Evolutionary conservation across 1,140 invertebrate genomes (phyloP), one percentile per base, ranked within the genome.

Genomic region (Drosophila rufa): DNA sequence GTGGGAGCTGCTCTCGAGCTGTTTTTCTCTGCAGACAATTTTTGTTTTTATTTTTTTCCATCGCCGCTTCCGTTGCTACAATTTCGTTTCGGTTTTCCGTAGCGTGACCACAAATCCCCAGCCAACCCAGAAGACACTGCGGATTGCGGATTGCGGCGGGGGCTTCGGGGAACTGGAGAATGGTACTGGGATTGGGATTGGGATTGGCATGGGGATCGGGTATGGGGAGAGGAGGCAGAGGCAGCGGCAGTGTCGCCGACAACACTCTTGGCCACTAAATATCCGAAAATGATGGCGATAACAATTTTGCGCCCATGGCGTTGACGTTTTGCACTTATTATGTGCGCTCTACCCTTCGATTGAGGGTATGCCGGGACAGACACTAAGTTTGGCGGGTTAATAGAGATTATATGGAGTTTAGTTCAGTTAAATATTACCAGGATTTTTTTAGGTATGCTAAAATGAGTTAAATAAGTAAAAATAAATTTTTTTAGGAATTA

Each of bases 291-390:
- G 81, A 90, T 89, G 84, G 84, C 84, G 78, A 81, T 90, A 90
- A 89, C 84, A 90, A 84, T 79, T 83, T 86, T 86, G 82, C 82
- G 79, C 82, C 82, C 83, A 87, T 86, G 83, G 84, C 80, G 83
- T 86, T 86, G 83, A 86, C 83, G 83, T 82, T 87, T 83, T 87
- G 83, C 80, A 82, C 79, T 83, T 86, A 87, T 86, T 86, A 87
- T 73, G 50, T 73, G 56, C 22, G 36, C 55, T 83, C 50, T 45
- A 19, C 46, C 8, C 1, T 7, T 14, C 11, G n/a, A 19, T 25
- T 17, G 6, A 14, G 68, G 70, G 55, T 51, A 74, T 60, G 25
- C 1, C 30, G 45, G 9, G 14, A 2, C 2, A 51, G 53, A 2
- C 17, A 43, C 4, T 22, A 7, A 8, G 19, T 38, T 59, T 5